phyloP scores from a whole-genome alignment of 1,140 invertebrate genomes.

The Adoxophyes honmai region DNA sequence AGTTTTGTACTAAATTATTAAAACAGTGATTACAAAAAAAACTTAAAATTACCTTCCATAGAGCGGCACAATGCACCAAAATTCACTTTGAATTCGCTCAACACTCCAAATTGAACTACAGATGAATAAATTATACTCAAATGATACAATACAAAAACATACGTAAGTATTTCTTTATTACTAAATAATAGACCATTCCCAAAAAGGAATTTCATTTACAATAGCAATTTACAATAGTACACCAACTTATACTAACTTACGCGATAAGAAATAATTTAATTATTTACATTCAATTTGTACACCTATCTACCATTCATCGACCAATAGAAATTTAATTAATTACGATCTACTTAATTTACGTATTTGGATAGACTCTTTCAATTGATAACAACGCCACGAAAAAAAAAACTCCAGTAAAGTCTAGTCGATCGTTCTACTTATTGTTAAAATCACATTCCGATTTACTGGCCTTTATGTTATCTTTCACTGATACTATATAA shows the following conservation, averaged over 20 bases:
- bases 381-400: constrained; percentile 63
- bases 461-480: constrained; percentile 60
- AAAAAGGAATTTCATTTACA: constrained; percentile 40
- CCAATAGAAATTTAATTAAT: constrained; percentile 50
- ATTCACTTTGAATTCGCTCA: constrained; percentile 44
- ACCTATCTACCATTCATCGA: constrained; percentile 55
- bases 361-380: constrained; percentile 76
- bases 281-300: constrained; percentile 73
- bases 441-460: constrained; percentile 62
- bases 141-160: constrained; percentile 46
- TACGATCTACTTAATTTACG: constrained; percentile 66
- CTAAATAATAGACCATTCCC: constrained; percentile 43
- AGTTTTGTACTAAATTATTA: constrained; percentile 10
- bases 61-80: constrained; percentile 49
- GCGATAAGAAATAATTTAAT: constrained; percentile 66
- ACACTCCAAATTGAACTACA: constrained; percentile 62
- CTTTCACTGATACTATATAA: constrained; percentile 38
- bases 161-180: constrained; percentile 33
- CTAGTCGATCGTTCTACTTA: constrained; percentile 38
- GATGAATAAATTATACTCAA: constrained; percentile 65
- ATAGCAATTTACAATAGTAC: too few relatives aligned
- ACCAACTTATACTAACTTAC: constrained; percentile 59
- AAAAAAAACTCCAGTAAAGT: constrained; percentile 41
- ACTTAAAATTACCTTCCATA: constrained; percentile 23
- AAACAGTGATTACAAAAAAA: constrained; percentile 21